Base-by-base conservation (phyloP, 2,113 vertebrate genomes). In the Pheucticus melanocephalus region DNA sequence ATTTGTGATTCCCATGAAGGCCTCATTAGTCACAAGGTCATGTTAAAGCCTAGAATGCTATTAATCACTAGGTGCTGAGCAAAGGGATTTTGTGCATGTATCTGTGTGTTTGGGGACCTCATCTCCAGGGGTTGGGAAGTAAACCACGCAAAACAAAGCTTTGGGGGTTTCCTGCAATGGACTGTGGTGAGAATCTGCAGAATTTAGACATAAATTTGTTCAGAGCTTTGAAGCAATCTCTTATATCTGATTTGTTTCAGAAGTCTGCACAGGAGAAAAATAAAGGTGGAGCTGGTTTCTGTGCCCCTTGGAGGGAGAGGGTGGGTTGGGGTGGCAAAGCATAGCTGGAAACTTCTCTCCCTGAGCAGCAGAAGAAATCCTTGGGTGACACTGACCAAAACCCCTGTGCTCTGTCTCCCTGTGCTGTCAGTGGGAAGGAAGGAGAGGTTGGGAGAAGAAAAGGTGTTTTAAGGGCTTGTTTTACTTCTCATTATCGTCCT, bases 11-110 rank as follows among this genome's bases (percentile, higher is more conserved):
- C 31, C 24, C 3, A 15, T 65, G 71, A 95, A 90, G 51, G 57
- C 57, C 48, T 82, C 71, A 96, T 97, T 97, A 94, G 64, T 16
- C 15, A 81, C 51, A 72, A 95, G 83, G 80, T 97, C 86, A 94
- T 81, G 48, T 80, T 95, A 54, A 33, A 80, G 69, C 37, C 71
- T 51, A 61, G 61, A 77, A 82, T 90, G 70, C 76, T 33, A 30
- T 80, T 85, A 19, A 60, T 89, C 72, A 56, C 40, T 23, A 23
- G 35, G 44, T 84, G 53, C 86, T 90, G 57, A 83, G 76, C 7
- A 9, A 56, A 85, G 75, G 57, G 63, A 31, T 91, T 94, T 86
- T 68, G 30, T 66, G 21, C 4, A 3, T 30, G 6, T 35, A 25
- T 48, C 27, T 76, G 16, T 39, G 15, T 64, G 65, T 47, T 23